These are phyloP conservation scores for Poeciliopsis retropinna DNA, from an alignment of 2,113 vertebrate species.

Conservation along the genomic window DNA sequence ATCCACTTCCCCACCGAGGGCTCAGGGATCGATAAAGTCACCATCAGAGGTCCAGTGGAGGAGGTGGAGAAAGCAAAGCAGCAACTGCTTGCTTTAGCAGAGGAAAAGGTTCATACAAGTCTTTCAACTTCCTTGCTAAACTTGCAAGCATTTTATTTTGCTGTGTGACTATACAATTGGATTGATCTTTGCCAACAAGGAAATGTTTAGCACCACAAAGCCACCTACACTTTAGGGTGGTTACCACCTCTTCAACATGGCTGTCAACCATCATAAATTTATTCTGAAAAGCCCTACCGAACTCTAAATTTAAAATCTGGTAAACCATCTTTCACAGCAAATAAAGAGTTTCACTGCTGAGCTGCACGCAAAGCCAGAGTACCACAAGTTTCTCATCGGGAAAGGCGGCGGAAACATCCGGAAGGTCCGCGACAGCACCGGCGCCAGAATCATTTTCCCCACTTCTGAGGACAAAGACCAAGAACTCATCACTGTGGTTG, in stretches of 20 bases:
- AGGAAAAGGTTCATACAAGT: slow-evolving; percentile 90
- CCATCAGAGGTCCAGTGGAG: slow-evolving; percentile 92
- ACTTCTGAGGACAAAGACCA: slow-evolving; percentile 93
- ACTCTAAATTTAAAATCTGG: no score
- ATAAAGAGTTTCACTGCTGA: slow-evolving; percentile 94
- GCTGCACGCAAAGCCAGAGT: slow-evolving; percentile 95
- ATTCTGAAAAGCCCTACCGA: no score
- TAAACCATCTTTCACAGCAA: slow-evolving; percentile 82
- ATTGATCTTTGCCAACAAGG: no score
- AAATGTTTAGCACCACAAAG: no score
- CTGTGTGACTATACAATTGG: no score
- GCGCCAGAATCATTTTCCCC: slow-evolving; percentile 95
- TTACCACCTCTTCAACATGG: no score
- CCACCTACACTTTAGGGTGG: no score
- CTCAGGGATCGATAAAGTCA: slow-evolving; percentile 94
- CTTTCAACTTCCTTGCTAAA: background rate
- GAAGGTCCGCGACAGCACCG: slow-evolving; percentile 95
- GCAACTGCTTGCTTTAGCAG: slow-evolving; percentile 94
- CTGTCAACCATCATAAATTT: no score
- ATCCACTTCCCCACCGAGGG: slow-evolving; percentile 98
- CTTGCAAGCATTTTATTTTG: no score
- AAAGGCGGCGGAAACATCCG: slow-evolving; percentile 97
- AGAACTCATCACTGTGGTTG: slow-evolving; percentile 96
- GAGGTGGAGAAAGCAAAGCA: slow-evolving; percentile 97
- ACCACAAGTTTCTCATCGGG: slow-evolving; percentile 98